Evolutionary conservation across 2,113 vertebrate species (phyloP), one percentile per base, ranked within the genome.

Genomic region (Athene noctua): DNA sequence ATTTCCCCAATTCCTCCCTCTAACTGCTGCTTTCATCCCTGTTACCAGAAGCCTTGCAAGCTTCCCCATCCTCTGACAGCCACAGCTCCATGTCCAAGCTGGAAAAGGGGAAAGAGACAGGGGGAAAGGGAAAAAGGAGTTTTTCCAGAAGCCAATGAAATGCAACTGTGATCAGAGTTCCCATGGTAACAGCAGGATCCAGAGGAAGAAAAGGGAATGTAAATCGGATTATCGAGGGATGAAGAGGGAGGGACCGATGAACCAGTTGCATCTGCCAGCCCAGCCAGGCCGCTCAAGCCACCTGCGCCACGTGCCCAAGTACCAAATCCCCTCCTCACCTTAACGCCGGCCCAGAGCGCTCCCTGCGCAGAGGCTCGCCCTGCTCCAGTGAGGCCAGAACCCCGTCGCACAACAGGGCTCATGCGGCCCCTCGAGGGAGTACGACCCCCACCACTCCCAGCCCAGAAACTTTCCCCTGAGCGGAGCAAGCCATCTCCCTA

Each of bases 181-280:
- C 99, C 99, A 99, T 99, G 98, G 99, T 98, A 99, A 99, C 98
- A 98, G 98, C 97, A 89, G 95, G 98, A 98, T 98, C 98, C 98
- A 98, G 98, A 98, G 98, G 98, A 98, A 98, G 98, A 98, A 98
- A 98, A 90, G 94, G 98, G 98, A 99, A 98, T 98, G 98, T 97
- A 99, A 99, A 99, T 98, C 85, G 79, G 98, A 98, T 99, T 98
- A 98, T 94, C 85, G 80, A 94, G 88, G 86, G 89, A 67, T 58
- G 77, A 79, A 51, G n/a, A 74, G 77, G 61, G 80, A 90, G 54
- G 51, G 59, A 70, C 13, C 3, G 81, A 77, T 1, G 3, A 90
- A 86, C 80, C 62, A 79, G 65, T 77, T 65, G 86, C 92, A 90
- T 65, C 51, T 0, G 1, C 61, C 61, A 47, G 54, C 58, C 49